Evolutionary conservation across 1,140 invertebrate species (phyloP), one percentile per base, ranked within the genome.

Genomic region (Spodoptera frugiperda): DNA sequence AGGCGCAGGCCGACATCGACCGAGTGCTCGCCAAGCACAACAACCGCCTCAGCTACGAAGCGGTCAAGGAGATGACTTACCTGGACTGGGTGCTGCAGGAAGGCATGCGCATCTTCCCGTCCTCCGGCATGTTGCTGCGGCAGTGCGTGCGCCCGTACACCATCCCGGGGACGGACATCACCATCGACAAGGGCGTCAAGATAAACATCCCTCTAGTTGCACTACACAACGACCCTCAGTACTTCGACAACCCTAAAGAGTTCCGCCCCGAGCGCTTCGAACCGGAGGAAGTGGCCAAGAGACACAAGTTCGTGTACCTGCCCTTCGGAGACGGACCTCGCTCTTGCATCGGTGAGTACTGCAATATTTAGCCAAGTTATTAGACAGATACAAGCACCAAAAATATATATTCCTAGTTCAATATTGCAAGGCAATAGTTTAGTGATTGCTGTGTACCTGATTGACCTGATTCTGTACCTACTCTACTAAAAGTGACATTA

Each of bases 251-350:
- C 9, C 96, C 96, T 0, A 82, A 92, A 2, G 81, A 87, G 21
- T 96, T 95, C 78, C 84, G 94, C 63, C 96, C 96, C 0, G 95
- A 96, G 61, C 82, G 96, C 53, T 96, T 96, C 67, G 78, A 79
- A 5, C 87, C 91, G 0, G 92, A 94, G 12, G 78, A 83, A 15
- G 49, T 86, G 0, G 79, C 83, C 17, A 77, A 77, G 2, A 80
- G 94, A 53, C 92, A 92, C 77, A 93, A 86, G 10, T 95, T 92
- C 33, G 81, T 82, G 5, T 90, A 89, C 53, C 55, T 91, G 44
- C 89, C 89, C 2, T 91, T 90, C 67, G 89, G 89, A 15, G 82
- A 65, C 0, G 89, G 89, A 46, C 88, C 88, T 8, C 82, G 89
- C 10, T 70, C 82, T 19, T 91, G 89, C 49, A 85, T 91, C 5